A percentile compares a stretch with the other conserved stretches of the same genome.
These are phyloP conservation scores for Syngnathoides biaculeatus DNA, from an alignment of 2,113 vertebrate genomes.

Conservation along the genomic window DNA sequence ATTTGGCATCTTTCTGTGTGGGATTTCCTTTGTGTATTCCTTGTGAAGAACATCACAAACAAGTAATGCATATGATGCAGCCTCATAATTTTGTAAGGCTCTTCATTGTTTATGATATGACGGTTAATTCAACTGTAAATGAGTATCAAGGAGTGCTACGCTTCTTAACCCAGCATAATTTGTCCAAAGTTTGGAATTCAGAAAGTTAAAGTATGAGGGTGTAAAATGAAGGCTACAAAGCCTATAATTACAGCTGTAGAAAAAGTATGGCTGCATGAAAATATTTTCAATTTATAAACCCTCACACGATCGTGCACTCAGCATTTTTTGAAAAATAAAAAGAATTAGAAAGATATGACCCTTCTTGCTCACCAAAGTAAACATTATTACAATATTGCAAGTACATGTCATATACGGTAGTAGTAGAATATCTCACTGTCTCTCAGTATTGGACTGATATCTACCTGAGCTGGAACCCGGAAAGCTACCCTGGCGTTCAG, in stretches of 20 bases:
- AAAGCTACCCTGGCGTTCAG: conserved; percentile 80
- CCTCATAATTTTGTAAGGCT: neutral
- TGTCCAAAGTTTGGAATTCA: neutral
- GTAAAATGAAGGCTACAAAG: neutral
- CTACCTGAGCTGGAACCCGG: conserved; percentile 83
- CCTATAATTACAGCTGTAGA: neutral
- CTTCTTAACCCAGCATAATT: conserved; percentile 4
- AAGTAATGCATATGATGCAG: neutral
- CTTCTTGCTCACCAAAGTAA: neutral
- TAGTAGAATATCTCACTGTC: neutral
- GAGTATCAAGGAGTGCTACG: neutral
- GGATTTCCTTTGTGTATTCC: neutral
- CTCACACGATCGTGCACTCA: neutral
- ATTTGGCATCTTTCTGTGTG: neutral
- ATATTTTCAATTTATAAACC: neutral
- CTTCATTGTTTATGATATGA: neutral
- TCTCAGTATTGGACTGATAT: conserved; percentile 80
- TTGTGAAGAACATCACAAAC: neutral
- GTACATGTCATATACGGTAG: neutral
- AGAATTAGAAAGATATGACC: neutral
- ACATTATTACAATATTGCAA: neutral
- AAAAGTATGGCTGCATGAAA: neutral
- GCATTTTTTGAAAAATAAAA: neutral
- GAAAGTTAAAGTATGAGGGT: neutral
- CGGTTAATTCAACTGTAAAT: neutral